Base-by-base conservation (phyloP, 2,888 invertebrate species). In the Nymphalis c-album region DNA sequence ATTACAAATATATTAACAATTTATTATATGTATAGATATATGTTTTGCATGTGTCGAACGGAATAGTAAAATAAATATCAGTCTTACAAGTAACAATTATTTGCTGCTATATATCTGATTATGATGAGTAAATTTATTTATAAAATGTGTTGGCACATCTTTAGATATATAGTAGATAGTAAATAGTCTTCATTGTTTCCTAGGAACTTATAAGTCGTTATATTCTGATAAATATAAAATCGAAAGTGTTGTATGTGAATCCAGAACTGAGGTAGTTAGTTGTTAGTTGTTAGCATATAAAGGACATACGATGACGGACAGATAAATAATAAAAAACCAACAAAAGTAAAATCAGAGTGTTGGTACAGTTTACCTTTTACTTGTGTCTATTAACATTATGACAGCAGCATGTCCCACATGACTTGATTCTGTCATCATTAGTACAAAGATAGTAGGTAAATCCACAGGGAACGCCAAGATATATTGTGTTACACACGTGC, bases 401-500 rank as follows among this genome's bases (percentile, higher is more conserved):
- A 60, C 16, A 53, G 20, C 10, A 45, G n/a, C 26, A 45, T 40
- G 40, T 51, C 51, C 26, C 18, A 26, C 20, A 31, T 46, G 60
- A 46, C 26, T 63, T 16, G 26, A 64, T 26, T 64, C 60, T 18
- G 26, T 45, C 45, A 4, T 18, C 45, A 18, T 57, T 31, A 57
- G 16, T 60, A 51, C n/a, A 35, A 16, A 18, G 47, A 35, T 22
- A 35, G 53, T 60, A 60, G 55, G 47, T 60, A 60, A 55, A 68
- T 64, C 51, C 35, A 45, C 60, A 68, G 53, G 61, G 64, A 48
- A 72, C 74, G 76, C 73, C 76, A 74, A 78, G 80, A 83, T 85
- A 82, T 85, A 84, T 31, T 69, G 79, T 69, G 75, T 70, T 74
- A 73, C 63, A 76, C 89, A 85, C 86, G 86, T 87, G 89, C 86